phyloP scores from a whole-genome alignment of 2,797 vertebrate genomes.

The Pantherophis vulpinus region DNA sequence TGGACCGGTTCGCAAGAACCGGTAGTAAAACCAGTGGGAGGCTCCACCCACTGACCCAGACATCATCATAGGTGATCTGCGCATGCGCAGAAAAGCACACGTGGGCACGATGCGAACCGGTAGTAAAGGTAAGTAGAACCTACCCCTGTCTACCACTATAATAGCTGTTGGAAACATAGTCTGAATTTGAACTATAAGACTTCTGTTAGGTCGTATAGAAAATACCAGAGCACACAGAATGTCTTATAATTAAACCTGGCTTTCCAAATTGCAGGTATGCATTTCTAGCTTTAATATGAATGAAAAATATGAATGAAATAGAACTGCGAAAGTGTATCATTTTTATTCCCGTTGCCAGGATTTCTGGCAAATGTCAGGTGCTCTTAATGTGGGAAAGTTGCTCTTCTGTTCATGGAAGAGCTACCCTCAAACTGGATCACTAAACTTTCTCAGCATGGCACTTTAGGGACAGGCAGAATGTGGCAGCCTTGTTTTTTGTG shows the following conservation, averaged over 20 bases:
- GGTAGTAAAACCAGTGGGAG: too few species aligned
- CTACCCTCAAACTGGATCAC: too few species aligned
- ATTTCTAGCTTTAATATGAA: background rate
- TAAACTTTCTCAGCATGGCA: background rate
- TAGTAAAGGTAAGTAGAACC: too few species aligned
- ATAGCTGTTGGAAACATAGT: background rate
- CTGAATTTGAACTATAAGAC: background rate
- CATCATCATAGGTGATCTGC: too few species aligned
- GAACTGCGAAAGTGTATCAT: background rate
- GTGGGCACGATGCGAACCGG: too few species aligned
- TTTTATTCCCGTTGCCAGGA: background rate
- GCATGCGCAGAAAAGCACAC: too few species aligned
- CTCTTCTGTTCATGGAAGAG: background rate
- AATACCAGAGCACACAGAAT: background rate
- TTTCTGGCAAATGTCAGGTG: background rate
- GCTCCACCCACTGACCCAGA: too few species aligned
- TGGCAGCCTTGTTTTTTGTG: background rate
- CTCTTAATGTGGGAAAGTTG: background rate
- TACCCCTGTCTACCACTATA: background rate
- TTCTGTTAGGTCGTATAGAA: background rate
- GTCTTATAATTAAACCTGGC: background rate
- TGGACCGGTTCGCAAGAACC: too few species aligned
- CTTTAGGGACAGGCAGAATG: background rate
- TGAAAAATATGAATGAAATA: background rate
- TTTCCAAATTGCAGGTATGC: background rate